A percentile compares a stretch with the other conserved stretches of the same genome.
phyloP scores from a whole-genome alignment of 2,113 vertebrate genomes.

The Macaca fascicularis region T2T-MFA8v1.1 NC_088375.1:77940501-77941000 shows the following conservation, averaged over 20 bases:
- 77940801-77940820: not conserved
- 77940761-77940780: slow-evolving; percentile 28
- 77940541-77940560: not conserved
- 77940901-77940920: not conserved
- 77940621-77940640: not conserved
- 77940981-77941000: not conserved
- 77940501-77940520: not conserved
- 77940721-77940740: slow-evolving; percentile 98
- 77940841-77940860: not conserved
- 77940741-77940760: slow-evolving; percentile 95
- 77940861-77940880: not conserved
- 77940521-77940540: not conserved
- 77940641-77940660: slow-evolving; percentile 92
- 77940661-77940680: slow-evolving; percentile 96
- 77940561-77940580: not conserved
- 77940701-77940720: slow-evolving; percentile 96
- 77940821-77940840: not conserved
- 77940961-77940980: not conserved
- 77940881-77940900: not conserved
- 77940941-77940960: not conserved
- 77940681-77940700: slow-evolving; percentile 99
- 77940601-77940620: not conserved
- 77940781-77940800: not conserved
- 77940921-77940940: not conserved
- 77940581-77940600: not conserved